A percentile compares a stretch with the other conserved stretches of the same genome.
phyloP scores from a whole-genome alignment of 2,888 invertebrate species.

The Antheraea assamensis region DNA sequence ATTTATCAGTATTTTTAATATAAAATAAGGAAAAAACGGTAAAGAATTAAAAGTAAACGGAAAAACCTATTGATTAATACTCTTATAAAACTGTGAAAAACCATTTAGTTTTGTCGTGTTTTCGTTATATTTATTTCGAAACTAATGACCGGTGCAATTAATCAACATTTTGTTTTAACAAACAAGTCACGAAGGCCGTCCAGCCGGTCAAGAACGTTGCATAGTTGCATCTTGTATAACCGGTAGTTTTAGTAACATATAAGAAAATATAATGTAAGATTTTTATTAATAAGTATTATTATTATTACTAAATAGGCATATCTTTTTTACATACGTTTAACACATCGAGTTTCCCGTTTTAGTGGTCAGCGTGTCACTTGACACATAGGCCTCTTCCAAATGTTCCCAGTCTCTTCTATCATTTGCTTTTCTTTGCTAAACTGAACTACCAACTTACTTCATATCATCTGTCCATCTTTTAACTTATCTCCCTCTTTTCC shows the following conservation, averaged over 20 bases:
- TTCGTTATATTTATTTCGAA: background rate
- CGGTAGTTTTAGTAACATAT: background rate
- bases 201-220: background rate
- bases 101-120: background rate
- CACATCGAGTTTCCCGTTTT: no score
- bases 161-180: background rate
- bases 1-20: background rate
- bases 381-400: no score
- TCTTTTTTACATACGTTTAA: no score
- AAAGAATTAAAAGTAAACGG: background rate
- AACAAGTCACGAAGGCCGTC: slow-evolving; percentile 2
- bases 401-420: no score
- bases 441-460: no score
- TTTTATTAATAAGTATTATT: no score
- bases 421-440: no score
- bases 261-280: background rate
- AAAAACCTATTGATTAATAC: background rate
- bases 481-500: no score
- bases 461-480: no score
- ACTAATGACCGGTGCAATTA: slow-evolving; percentile 3
- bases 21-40: background rate
- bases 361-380: no score
- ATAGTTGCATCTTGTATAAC: background rate
- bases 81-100: background rate
- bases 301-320: no score